A percentile compares a stretch with the other conserved stretches of the same genome.
phyloP scores from a whole-genome alignment of 2,113 vertebrate species.

The Oryzias celebensis region DNA sequence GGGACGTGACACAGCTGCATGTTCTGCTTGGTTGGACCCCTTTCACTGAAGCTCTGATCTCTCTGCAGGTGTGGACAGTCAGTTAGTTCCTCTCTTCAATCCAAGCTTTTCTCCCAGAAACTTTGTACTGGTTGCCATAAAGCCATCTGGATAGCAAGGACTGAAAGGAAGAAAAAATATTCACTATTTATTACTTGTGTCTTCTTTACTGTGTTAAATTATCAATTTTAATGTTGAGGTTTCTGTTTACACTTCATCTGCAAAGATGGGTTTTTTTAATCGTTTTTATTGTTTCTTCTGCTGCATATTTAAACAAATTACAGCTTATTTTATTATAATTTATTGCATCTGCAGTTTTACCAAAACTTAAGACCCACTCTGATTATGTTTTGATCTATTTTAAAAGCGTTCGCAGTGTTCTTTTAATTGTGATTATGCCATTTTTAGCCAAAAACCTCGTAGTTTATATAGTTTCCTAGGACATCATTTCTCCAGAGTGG shows the following conservation, averaged over 20 bases:
- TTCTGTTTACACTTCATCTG: neutral
- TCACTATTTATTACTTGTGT: neutral
- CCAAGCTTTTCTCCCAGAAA: slow-evolving; percentile 88
- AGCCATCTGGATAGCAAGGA: slow-evolving; percentile 13
- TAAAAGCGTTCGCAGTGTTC: too few relatives aligned
- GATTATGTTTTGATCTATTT: too few relatives aligned
- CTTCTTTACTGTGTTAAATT: slow-evolving; percentile 4
- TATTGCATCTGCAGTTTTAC: neutral
- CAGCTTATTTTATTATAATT: neutral
- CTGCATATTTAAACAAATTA: neutral
- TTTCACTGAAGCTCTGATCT: neutral
- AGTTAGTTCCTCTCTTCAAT: slow-evolving; percentile 86
- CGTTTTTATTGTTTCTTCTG: neutral
- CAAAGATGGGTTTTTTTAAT: neutral
- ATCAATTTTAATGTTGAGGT: neutral
- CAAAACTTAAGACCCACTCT: too few relatives aligned
- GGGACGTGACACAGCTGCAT: neutral
- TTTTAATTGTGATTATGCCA: neutral
- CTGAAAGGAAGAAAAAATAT: neutral
- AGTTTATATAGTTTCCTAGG: too few relatives aligned
- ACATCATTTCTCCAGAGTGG: too few relatives aligned
- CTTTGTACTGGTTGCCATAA: slow-evolving; percentile 85
- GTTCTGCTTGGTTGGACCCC: neutral
- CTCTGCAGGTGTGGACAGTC: slow-evolving; percentile 82
- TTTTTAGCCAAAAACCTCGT: too few relatives aligned